Percentiles rank a stretch among this genome's conserved stretches.
phyloP scores from a whole-genome alignment of 2,113 vertebrate genomes.

The human region GRCh38 chr6:32486501-32487000 shows the following conservation, averaged over 20 bases:
- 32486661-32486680: neutral
- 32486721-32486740: too few relatives aligned
- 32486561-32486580: neutral
- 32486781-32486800: neutral
- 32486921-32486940: neutral
- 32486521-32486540: neutral
- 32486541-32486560: neutral
- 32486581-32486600: neutral
- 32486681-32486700: neutral
- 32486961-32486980: neutral
- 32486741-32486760: neutral
- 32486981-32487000: rapidly evolving
- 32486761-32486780: neutral
- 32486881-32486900: neutral
- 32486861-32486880: neutral
- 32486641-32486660: neutral
- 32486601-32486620: neutral
- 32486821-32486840: neutral
- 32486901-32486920: neutral
- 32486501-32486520: neutral
- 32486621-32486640: neutral
- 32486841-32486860: neutral
- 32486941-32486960: neutral
- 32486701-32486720: neutral
- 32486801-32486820: neutral